Evolutionary conservation across 2,888 invertebrate species (phyloP).

Genomic region (Andrena praecox): DNA sequence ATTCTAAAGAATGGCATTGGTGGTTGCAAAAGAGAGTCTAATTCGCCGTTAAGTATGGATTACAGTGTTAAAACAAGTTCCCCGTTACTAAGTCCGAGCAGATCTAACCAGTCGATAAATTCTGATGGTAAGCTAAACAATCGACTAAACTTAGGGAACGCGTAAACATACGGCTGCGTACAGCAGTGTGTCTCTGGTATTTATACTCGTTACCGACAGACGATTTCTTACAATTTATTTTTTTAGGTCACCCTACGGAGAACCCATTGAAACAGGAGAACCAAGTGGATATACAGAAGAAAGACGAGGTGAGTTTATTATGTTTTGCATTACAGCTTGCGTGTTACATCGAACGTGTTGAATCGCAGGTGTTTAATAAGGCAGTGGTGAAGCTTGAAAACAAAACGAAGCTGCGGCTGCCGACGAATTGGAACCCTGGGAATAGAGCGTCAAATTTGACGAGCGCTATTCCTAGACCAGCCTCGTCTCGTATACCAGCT

Average conservation of each 20-base stretch:
- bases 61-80: constrained; percentile 78
- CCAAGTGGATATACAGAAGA: constrained; percentile 32
- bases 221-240: not conserved
- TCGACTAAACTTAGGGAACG: not conserved
- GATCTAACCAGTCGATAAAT: constrained; percentile 72
- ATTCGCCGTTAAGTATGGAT: constrained; percentile 65
- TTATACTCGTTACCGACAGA: not conserved
- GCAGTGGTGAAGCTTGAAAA: constrained; percentile 62
- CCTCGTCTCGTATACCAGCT: constrained; percentile 81
- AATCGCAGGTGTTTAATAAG: constrained; percentile 57
- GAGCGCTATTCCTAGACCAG: constrained; percentile 83
- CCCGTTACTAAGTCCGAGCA: constrained; percentile 77
- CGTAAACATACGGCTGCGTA: not conserved
- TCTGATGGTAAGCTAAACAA: constrained; percentile 59
- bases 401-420: constrained; percentile 77
- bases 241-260: constrained; percentile 49
- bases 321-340: not conserved
- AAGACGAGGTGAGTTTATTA: constrained; percentile 47
- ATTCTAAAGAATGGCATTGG: constrained; percentile 73
- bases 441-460: constrained; percentile 57
- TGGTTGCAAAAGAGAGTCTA: constrained; percentile 56
- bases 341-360: constrained; percentile 1
- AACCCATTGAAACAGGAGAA: constrained; percentile 37
- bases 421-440: constrained; percentile 77
- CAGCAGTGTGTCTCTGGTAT: not conserved